phyloP scores from a whole-genome alignment of 2,797 vertebrate genomes.

The Hypotaenidia okinawae region DNA sequence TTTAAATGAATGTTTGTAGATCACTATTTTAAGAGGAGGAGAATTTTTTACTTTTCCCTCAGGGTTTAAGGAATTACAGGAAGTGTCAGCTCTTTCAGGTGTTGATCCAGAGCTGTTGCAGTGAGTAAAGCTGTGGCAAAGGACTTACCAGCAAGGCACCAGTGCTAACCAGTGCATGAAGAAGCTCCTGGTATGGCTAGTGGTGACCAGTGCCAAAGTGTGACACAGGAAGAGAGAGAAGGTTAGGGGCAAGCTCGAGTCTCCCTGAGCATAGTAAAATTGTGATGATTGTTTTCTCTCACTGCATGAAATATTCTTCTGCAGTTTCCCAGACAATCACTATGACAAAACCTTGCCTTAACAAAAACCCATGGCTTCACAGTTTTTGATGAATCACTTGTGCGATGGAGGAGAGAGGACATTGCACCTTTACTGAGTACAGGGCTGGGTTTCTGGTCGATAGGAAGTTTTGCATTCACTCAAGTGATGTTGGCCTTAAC shows the following conservation, averaged over 20 bases:
- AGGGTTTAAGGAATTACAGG: neutral
- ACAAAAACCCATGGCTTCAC: neutral
- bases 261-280: accelerated
- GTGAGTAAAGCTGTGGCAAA: neutral
- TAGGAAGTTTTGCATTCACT: neutral
- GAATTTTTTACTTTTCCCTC: neutral
- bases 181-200: neutral
- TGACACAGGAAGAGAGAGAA: neutral
- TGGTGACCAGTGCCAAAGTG: neutral
- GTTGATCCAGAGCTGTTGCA: neutral
- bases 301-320: neutral
- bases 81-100: neutral
- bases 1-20: neutral
- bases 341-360: neutral
- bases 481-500: neutral
- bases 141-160: neutral
- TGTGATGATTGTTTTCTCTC: neutral
- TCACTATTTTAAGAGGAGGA: neutral
- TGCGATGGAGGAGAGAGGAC: neutral
- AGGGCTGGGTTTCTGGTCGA: constrained; percentile 4
- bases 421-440: neutral
- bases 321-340: neutral
- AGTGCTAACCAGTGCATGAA: neutral
- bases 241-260: neutral
- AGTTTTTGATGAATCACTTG: neutral